A percentile compares a stretch with the other conserved stretches of the same genome.
These are phyloP conservation scores for Dryomyza anilis DNA, from an alignment of 2,888 invertebrate species.

Conservation along the genomic window DNA sequence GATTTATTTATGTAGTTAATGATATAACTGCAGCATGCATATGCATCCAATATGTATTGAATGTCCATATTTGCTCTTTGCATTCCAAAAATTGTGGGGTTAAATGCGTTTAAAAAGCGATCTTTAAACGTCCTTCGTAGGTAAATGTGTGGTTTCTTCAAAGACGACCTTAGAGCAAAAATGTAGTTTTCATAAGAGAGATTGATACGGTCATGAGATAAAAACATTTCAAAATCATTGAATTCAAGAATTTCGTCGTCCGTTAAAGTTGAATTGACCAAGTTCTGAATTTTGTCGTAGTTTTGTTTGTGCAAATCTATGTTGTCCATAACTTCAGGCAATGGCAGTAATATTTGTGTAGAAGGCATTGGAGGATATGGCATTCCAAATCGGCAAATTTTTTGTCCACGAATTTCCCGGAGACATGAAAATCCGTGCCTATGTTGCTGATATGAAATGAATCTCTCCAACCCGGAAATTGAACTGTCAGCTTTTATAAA, in stretches of 20 bases:
- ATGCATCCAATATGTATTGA: conserved; percentile 17
- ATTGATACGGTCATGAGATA: conserved; percentile 1
- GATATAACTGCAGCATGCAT: conserved; percentile 22
- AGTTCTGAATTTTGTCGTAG: conserved; percentile 23
- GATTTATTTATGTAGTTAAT: conserved; percentile 18
- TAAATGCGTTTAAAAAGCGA: conserved; percentile 17
- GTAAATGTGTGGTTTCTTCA: conserved; percentile 22
- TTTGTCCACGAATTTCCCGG: too few species aligned
- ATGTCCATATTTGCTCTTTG: conserved; percentile 21
- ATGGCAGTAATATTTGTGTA: conserved; percentile 28
- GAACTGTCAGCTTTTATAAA: conserved; percentile 24
- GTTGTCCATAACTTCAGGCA: conserved; percentile 9
- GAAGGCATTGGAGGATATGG: conserved; percentile 30
- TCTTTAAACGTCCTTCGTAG: conserved; percentile 15
- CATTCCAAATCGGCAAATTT: conserved; percentile 31
- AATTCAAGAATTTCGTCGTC: too few species aligned
- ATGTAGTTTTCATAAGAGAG: conserved; percentile 20
- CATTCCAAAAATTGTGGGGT: conserved; percentile 2
- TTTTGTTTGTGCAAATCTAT: not conserved
- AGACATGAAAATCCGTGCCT: too few species aligned
- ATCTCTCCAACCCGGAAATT: conserved; percentile 6
- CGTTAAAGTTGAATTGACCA: conserved; percentile 10
- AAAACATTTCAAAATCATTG: conserved; percentile 19
- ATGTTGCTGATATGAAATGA: too few species aligned
- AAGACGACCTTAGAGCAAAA: conserved; percentile 6